Evolutionary conservation across 2,888 invertebrate species (phyloP).

Genomic region (Mesorhabditis sp.): DNA sequence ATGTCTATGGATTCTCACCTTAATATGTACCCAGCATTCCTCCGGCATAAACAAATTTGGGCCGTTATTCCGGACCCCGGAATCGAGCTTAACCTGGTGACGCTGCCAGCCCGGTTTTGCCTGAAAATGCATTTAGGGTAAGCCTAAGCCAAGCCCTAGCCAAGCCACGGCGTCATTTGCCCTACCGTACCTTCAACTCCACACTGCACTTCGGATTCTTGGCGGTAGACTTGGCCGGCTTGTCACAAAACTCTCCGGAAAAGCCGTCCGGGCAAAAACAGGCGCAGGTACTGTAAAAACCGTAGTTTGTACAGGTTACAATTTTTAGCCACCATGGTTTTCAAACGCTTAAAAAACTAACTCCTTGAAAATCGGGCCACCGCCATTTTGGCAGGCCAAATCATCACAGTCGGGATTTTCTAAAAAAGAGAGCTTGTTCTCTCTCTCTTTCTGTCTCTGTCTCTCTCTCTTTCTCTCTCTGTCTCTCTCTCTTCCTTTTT

Average conservation of each 20-base stretch:
- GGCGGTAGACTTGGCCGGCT: neutral
- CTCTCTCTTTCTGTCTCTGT: neutral
- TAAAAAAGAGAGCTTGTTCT: neutral
- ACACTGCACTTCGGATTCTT: constrained; percentile 1
- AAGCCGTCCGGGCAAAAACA: constrained; percentile 1
- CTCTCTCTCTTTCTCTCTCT: neutral
- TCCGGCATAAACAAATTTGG: neutral
- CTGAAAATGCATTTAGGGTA: neutral
- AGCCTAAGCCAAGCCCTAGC: neutral
- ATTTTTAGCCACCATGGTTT: too few species aligned
- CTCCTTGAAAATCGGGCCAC: too few species aligned
- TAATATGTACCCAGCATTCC: neutral
- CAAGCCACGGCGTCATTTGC: neutral
- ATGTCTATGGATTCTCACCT: neutral
- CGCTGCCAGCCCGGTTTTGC: neutral
- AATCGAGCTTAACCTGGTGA: neutral
- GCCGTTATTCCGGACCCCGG: neutral
- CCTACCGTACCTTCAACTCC: neutral
- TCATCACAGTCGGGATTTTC: neutral
- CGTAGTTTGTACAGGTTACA: neutral
- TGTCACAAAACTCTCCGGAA: neutral
- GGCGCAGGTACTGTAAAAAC: neutral
- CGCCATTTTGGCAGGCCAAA: too few species aligned
- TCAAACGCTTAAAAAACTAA: too few species aligned
- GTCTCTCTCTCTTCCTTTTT: neutral